These are phyloP conservation scores for Coecobrya sp. DNA, from an alignment of 2,888 invertebrate genomes.

Conservation along the genomic window DNA sequence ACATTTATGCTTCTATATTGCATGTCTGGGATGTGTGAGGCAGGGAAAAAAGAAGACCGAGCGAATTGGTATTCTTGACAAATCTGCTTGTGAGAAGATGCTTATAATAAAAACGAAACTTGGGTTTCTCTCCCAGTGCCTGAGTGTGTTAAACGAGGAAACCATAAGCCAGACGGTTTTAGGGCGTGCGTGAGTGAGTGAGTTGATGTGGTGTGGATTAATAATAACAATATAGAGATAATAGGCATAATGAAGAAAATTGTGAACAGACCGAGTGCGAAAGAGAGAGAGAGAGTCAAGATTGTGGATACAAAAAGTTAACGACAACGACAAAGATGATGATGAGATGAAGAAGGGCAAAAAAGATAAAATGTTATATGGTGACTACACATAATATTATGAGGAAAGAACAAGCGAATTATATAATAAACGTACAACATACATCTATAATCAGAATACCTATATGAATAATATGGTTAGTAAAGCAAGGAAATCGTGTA, in stretches of 20 bases:
- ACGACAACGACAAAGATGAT: slow-evolving; percentile 53
- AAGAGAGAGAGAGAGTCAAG: slow-evolving; percentile 47
- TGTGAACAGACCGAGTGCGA: slow-evolving; percentile 29
- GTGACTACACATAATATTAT: slow-evolving; percentile 10
- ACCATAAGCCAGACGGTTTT: slow-evolving; percentile 64
- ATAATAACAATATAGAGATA: slow-evolving; percentile 73
- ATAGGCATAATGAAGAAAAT: slow-evolving; percentile 74
- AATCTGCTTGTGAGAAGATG: slow-evolving; percentile 70
- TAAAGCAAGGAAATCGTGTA: slow-evolving; percentile 10
- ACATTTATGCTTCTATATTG: slow-evolving; percentile 19
- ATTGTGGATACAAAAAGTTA: slow-evolving; percentile 58
- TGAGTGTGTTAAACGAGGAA: slow-evolving; percentile 21
- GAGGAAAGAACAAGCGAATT: slow-evolving; percentile 12
- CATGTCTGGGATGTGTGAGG: slow-evolving; percentile 10
- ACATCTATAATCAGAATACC: neutral
- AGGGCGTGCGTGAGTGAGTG: slow-evolving; percentile 74
- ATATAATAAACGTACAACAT: neutral
- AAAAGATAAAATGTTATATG: slow-evolving; percentile 27
- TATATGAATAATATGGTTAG: neutral
- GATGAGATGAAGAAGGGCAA: slow-evolving; percentile 49
- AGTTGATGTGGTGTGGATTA: slow-evolving; percentile 75
- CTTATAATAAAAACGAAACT: slow-evolving; percentile 49
- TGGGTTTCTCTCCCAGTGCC: neutral
- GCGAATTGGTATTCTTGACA: slow-evolving; percentile 75
- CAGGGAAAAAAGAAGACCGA: slow-evolving; percentile 31